Conservation (phyloP, 2,113 vertebrate species). For the Onychorhynchus coronatus region DNA sequence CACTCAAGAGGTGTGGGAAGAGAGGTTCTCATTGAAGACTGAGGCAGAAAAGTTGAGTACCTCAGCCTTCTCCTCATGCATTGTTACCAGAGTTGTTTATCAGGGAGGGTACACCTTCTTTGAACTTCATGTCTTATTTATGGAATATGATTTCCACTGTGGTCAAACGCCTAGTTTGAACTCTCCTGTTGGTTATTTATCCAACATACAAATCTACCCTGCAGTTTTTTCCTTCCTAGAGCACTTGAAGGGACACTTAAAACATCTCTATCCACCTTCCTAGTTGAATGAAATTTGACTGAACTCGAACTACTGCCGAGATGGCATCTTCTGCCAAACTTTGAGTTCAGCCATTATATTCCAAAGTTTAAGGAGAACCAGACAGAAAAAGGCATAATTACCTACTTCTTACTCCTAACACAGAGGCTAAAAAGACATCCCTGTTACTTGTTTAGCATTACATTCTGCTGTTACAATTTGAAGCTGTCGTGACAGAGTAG, state of each 20-base stretch:
- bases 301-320: neutral
- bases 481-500: neutral
- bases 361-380: neutral
- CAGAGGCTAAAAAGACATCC: neutral
- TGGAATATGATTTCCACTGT: neutral
- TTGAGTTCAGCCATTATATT: neutral
- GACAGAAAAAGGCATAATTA: neutral
- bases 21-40: neutral
- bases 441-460: neutral
- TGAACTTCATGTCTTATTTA: neutral
- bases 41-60: neutral
- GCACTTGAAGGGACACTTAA: neutral
- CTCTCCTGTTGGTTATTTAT: neutral
- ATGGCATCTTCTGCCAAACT: neutral
- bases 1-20: neutral
- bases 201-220: neutral
- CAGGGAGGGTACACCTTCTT: neutral
- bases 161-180: neutral
- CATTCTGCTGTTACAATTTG: neutral
- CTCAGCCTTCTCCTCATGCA: neutral
- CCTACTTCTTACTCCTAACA: neutral
- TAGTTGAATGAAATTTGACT: neutral
- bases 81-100: neutral
- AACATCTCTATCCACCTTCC: accelerated
- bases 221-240: neutral